A percentile compares a stretch with the other conserved stretches of the same genome.
Conservation (phyloP, 1,140 invertebrate genomes). For the Heliconius nattereri region DNA sequence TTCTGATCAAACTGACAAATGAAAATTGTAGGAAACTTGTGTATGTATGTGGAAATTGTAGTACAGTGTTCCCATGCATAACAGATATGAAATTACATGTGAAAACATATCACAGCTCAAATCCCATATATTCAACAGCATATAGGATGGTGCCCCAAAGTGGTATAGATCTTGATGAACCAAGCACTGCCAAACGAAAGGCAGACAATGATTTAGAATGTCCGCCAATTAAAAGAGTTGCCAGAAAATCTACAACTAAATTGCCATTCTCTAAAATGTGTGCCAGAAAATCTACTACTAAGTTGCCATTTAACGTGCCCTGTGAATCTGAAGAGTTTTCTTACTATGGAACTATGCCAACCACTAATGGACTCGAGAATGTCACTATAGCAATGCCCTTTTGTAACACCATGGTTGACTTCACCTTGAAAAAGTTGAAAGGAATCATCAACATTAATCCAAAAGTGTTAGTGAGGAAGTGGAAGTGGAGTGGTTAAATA, state of each 20-base stretch:
- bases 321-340: conserved; percentile 50
- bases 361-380: conserved; percentile 40
- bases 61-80: conserved; percentile 42
- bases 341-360: conserved; percentile 54
- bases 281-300: conserved; percentile 67
- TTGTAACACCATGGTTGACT: conserved; percentile 51
- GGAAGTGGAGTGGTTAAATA: neutral
- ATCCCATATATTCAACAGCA: conserved; percentile 27
- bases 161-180: conserved; percentile 21
- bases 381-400: conserved; percentile 57
- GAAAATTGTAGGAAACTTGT: conserved; percentile 3
- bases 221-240: conserved; percentile 47
- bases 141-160: neutral
- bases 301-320: conserved; percentile 46
- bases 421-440: conserved; percentile 52
- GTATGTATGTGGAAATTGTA: conserved; percentile 46
- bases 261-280: conserved; percentile 45
- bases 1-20: neutral
- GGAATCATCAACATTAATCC: conserved; percentile 57
- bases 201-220: neutral
- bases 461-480: conserved; percentile 49
- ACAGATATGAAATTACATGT: conserved; percentile 50
- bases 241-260: conserved; percentile 67
- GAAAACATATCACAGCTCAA: conserved; percentile 33
- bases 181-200: conserved; percentile 38